phyloP scores from a whole-genome alignment of 1,140 invertebrate species.

The Cepaea nemoralis region DNA sequence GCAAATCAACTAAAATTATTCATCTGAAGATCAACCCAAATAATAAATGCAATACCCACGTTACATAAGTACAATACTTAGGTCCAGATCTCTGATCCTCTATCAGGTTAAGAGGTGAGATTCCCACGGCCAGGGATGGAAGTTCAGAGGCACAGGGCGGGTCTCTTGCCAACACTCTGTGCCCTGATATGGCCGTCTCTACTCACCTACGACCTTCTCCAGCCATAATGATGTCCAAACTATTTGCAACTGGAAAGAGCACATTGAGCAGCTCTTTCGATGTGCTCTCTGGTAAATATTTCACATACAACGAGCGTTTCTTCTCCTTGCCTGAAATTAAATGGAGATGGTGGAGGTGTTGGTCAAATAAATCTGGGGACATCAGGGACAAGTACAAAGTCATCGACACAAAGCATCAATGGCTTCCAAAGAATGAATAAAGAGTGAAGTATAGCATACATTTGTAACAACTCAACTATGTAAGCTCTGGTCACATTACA shows the following conservation, averaged over 20 bases:
- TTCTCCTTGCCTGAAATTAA: conserved; percentile 44
- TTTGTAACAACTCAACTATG: background rate
- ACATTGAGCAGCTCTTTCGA: conserved; percentile 44
- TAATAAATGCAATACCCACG: background rate
- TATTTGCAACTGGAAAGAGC: conserved; percentile 44
- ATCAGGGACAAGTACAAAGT: conserved; percentile 10
- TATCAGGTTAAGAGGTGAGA: conserved; percentile 25
- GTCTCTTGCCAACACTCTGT: conserved; percentile 39
- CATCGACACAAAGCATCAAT: conserved; percentile 15
- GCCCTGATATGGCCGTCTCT: conserved; percentile 38
- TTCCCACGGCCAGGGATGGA: conserved; percentile 11
- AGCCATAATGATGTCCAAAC: conserved; percentile 43
- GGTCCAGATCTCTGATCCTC: background rate
- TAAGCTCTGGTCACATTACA: no score
- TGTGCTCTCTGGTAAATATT: conserved; percentile 43
- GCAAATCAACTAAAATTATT: background rate
- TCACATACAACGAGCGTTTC: conserved; percentile 42
- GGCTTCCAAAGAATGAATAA: conserved; percentile 9
- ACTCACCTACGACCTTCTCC: conserved; percentile 43
- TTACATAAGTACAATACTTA: conserved; percentile 26
- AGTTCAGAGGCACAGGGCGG: conserved; percentile 36
- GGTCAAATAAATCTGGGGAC: conserved; percentile 22
- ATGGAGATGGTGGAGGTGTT: conserved; percentile 28
- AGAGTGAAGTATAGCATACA: background rate
- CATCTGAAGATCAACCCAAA: background rate